Base-by-base conservation (phyloP, 2,888 invertebrate genomes). In the Drosophila cognata region DNA sequence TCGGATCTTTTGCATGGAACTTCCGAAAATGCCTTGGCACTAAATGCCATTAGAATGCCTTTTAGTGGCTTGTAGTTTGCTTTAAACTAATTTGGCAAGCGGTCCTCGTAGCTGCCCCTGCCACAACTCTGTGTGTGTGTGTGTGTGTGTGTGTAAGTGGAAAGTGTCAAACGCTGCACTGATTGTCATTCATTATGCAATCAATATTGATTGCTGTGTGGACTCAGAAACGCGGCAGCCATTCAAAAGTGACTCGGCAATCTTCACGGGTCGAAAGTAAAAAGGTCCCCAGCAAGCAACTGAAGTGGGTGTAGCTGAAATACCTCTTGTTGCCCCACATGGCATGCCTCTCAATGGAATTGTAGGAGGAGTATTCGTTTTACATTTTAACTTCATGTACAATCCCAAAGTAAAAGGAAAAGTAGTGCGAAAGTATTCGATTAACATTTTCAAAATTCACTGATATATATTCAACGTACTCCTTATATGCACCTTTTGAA, bases 171-270 rank as follows among this genome's bases (percentile, higher is more conserved):
- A 73, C 71, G 73, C 66, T 76, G 84, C 82, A 74, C 64, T 77
- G 88, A 83, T 78, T 86, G 86, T 82, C 88, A 86, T 88, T 83
- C 88, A 85, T 88, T 88, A 88, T 86, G 88, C 85, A 85, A 86
- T 85, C 86, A 88, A 88, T 85, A 88, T 84, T 86, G 85, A 86
- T 86, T 85, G 85, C 85, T 81, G 61, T 64, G 70, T 68, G 71
- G 57, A 64, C 59, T 67, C 75, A 66, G 62, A 59, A 38, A 58
- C 69, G 52, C 77, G 71, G 57, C 68, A 79, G 71, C 75, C 79
- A 80, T 72, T 84, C 80, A 84, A 76, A 73, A 84, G 74, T 88
- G 88, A 88, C 84, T 88, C 81, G 88, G 74, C 84, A 85, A 79
- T 84, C 79, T 87, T 82, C 76, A 71, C 52, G 51, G 41, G 62